phyloP scores from a whole-genome alignment of 2,797 vertebrate genomes.

The Sebastes trivittatus region DNA sequence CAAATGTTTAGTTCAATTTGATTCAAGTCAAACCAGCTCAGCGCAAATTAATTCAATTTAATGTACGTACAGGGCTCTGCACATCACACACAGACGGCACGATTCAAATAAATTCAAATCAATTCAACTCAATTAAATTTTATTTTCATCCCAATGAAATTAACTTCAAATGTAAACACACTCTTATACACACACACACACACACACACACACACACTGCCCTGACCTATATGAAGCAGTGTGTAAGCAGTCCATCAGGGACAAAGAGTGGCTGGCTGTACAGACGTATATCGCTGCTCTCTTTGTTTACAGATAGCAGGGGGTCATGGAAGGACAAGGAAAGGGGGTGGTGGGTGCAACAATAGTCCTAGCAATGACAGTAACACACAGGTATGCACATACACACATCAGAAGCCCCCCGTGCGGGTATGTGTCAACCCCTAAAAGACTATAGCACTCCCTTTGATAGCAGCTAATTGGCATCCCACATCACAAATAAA shows the following conservation, averaged over 20 bases:
- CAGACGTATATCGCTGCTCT: constrained; percentile 5
- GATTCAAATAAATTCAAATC: neutral
- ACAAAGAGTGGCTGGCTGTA: constrained; percentile 42
- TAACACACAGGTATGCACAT: neutral
- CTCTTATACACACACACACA: neutral
- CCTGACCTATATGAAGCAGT: constrained; percentile 24
- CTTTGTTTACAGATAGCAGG: constrained; percentile 54
- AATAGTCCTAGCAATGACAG: neutral
- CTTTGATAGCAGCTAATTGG: constrained; percentile 55
- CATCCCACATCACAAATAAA: constrained; percentile 28
- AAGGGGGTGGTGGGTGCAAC: neutral
- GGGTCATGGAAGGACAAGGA: constrained; percentile 34
- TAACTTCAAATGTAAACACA: neutral
- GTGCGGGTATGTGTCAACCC: neutral
- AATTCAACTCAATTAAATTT: neutral
- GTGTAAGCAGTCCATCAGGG: constrained; percentile 31
- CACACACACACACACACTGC: neutral
- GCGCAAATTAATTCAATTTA: neutral
- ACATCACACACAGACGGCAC: neutral
- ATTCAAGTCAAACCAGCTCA: neutral
- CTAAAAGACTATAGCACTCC: constrained; percentile 12
- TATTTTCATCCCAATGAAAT: neutral
- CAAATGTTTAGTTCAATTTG: neutral
- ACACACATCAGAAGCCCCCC: neutral
- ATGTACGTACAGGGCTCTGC: neutral